Conservation (phyloP, 2,888 invertebrate species). For the Chloromyia formosa region DNA sequence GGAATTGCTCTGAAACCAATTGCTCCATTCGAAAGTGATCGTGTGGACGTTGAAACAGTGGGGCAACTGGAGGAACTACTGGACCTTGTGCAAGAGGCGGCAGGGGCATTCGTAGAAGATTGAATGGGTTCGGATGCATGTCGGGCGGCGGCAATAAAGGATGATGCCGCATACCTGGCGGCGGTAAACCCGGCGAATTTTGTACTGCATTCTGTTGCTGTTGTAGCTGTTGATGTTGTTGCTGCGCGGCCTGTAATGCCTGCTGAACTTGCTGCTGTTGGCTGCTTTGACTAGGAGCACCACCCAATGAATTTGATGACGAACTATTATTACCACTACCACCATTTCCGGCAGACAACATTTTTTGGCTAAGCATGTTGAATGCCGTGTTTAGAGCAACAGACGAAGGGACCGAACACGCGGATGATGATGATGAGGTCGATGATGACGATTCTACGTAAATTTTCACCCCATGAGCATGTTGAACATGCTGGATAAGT, state of each 20-base stretch:
- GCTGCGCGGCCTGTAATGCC: slow-evolving; percentile 64
- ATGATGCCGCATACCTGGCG: slow-evolving; percentile 73
- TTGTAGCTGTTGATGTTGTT: slow-evolving; percentile 61
- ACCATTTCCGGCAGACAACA: slow-evolving; percentile 43
- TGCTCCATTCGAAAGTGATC: slow-evolving; percentile 87
- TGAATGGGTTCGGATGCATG: slow-evolving; percentile 77
- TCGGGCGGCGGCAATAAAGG: slow-evolving; percentile 76
- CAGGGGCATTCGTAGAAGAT: slow-evolving; percentile 79
- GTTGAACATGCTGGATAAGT: slow-evolving; percentile 93
- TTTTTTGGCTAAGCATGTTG: slow-evolving; percentile 49
- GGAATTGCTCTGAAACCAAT: slow-evolving; percentile 82
- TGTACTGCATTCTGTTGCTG: slow-evolving; percentile 67
- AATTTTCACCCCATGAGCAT: slow-evolving; percentile 92
- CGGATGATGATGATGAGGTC: slow-evolving; percentile 61
- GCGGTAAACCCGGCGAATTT: slow-evolving; percentile 68
- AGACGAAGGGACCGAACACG: slow-evolving; percentile 60
- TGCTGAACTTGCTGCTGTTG: slow-evolving; percentile 67
- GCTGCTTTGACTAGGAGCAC: slow-evolving; percentile 51
- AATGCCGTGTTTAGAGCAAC: slow-evolving; percentile 53
- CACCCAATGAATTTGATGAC: slow-evolving; percentile 51
- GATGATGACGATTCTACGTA: slow-evolving; percentile 75
- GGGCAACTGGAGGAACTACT: slow-evolving; percentile 74
- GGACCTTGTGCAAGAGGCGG: slow-evolving; percentile 75
- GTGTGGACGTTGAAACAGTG: slow-evolving; percentile 80
- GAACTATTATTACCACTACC: slow-evolving; percentile 52